Conservation (phyloP, 1,140 invertebrate genomes). For the Aphaenogaster floridana region DNA sequence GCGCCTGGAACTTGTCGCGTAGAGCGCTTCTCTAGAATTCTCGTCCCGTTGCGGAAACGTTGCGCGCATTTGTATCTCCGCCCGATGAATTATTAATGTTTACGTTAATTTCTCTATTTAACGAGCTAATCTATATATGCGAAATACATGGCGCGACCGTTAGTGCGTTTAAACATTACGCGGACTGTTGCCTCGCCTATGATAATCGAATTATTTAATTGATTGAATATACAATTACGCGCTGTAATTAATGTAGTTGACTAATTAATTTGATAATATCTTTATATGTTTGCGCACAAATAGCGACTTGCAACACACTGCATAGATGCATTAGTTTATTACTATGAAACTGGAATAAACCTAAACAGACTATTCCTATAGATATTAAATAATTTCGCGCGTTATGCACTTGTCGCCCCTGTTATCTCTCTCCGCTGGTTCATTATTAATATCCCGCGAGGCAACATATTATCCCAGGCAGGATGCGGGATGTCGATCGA, state of each 20-base stretch:
- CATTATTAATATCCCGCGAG: constrained; percentile 27
- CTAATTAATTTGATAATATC: constrained; percentile 60
- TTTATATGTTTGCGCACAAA: constrained; percentile 41
- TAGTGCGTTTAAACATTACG: constrained; percentile 44
- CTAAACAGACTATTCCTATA: constrained; percentile 27
- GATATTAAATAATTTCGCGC: constrained; percentile 38
- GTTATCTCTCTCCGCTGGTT: constrained; percentile 8
- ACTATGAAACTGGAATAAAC: neutral
- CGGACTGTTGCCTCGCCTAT: constrained; percentile 54
- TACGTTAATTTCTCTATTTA: constrained; percentile 53
- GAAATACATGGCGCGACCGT: constrained; percentile 22
- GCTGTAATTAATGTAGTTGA: constrained; percentile 51
- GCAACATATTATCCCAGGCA: neutral
- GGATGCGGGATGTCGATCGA: neutral
- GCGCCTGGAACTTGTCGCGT: neutral
- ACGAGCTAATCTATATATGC: constrained; percentile 40
- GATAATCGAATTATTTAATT: constrained; percentile 64
- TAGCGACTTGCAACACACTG: neutral
- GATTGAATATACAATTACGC: constrained; percentile 58
- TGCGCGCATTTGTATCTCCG: constrained; percentile 10
- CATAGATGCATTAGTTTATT: neutral
- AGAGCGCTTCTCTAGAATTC: neutral
- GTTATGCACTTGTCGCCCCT: neutral
- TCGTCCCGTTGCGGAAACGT: constrained; percentile 18
- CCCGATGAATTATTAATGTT: constrained; percentile 37